A percentile compares a stretch with the other conserved stretches of the same genome.
These are phyloP conservation scores for Pontoporia blainvillei DNA, from an alignment of 2,113 vertebrate species.

Conservation along the genomic window DNA sequence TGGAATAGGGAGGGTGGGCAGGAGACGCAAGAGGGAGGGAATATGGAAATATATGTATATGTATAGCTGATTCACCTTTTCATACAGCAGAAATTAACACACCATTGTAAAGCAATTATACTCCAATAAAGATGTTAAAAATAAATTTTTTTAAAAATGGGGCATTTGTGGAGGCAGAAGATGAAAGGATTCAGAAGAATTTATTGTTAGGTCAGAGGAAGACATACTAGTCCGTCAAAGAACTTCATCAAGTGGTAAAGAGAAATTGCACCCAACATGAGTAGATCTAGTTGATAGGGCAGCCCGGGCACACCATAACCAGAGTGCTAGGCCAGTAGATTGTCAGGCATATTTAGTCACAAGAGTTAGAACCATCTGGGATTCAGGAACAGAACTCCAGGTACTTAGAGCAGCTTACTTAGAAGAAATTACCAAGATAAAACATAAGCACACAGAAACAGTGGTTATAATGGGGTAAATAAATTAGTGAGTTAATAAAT, in stretches of 20 bases:
- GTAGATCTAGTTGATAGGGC: not conserved
- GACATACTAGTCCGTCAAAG: not conserved
- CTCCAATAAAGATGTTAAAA: too few relatives aligned
- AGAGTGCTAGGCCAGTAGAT: not conserved
- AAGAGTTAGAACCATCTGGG: not conserved
- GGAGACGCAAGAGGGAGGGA: too few relatives aligned
- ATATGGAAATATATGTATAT: too few relatives aligned
- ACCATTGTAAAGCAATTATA: too few relatives aligned
- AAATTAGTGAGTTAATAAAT: not conserved
- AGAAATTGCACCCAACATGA: not conserved
- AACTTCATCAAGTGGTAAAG: not conserved
- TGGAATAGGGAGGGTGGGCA: too few relatives aligned
- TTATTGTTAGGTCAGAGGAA: not conserved
- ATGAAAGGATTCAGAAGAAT: not conserved
- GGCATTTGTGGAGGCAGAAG: not conserved
- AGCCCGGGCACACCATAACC: too few relatives aligned
- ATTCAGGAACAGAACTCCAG: not conserved
- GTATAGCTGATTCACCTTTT: too few relatives aligned
- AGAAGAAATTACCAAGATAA: not conserved
- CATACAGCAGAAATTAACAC: too few relatives aligned
- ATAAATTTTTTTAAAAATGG: accelerated
- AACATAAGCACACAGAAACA: not conserved
- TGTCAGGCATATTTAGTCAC: not conserved
- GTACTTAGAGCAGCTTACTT: not conserved
- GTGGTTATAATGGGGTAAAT: not conserved